Evolutionary conservation across 2,113 vertebrate genomes (phyloP), one percentile per base, ranked within the genome.

Genomic region (Brachyhypopomus gauderio): DNA sequence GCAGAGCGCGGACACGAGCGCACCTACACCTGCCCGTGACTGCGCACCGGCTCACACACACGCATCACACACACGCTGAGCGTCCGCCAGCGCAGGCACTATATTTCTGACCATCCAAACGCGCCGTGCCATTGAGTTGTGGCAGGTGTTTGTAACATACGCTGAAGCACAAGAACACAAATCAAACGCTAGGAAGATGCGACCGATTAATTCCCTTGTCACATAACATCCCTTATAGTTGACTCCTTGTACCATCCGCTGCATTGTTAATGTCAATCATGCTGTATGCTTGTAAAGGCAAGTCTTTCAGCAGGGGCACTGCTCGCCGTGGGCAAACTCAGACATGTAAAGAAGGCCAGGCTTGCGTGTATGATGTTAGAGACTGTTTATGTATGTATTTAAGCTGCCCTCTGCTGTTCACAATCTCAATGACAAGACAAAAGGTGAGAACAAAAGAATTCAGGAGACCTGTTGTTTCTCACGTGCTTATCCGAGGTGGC

Each of bases 341-440:
- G 77, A 64, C 78, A 90, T 87, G 86, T 85, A 87, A 83, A 89
- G 41, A 19, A 87, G 87, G 78, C 75, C 81, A 76, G 73, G 87
- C 78, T 75, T 85, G 87, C 81, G 85, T 76, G 79, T 79, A 84
- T 87, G 88, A 86, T 84, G 88, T 84, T 52, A 82, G 75, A 78
- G 82, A 78, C 87, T 88, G 89, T 87, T 88, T 91, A 92, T 92
- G 90, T 91, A 91, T 93, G 91, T 88, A 92, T 93, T 92, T 89
- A 93, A 93, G 91, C 92, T 93, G 92, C 93, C 93, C 93, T 93
- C 93, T 92, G 87, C 93, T 93, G 93, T 93, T 90, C 90, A 76
- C 79, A 80, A 81, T 82, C 85, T 89, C 91, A 90, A 93, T 89
- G 88, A 91, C 93, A 94, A 84, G 85, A 85, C 82, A 86, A 88